These are phyloP conservation scores for Apteryx mantelli DNA, from an alignment of 2,113 vertebrate genomes.

Conservation along the genomic window DNA sequence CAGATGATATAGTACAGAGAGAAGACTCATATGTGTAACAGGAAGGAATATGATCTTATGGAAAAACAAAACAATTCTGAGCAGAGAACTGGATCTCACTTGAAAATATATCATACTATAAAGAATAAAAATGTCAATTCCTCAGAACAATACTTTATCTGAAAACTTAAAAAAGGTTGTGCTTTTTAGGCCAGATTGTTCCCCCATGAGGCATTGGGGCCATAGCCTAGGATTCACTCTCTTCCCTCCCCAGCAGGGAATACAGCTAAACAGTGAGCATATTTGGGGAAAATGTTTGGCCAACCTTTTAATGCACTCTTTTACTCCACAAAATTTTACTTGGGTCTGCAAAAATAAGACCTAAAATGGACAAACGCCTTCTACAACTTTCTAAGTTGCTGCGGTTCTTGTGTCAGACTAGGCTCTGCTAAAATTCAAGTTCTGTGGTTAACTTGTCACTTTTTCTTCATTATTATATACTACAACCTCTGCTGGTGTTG, in stretches of 20 bases:
- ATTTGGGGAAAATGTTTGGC: neutral
- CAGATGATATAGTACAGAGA: neutral
- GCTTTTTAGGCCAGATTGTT: neutral
- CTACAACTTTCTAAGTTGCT: neutral
- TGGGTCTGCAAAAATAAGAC: neutral
- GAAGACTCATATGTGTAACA: neutral
- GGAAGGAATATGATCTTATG: neutral
- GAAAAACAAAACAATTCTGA: too few relatives aligned
- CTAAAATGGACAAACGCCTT: neutral
- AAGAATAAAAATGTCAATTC: neutral
- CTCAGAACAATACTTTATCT: neutral
- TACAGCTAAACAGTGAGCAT: neutral
- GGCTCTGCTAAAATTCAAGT: neutral
- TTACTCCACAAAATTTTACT: neutral
- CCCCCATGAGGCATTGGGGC: rapidly evolving
- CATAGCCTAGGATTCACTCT: neutral
- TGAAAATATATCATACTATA: neutral
- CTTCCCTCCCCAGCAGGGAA: neutral
- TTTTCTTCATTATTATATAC: neutral
- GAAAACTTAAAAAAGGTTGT: neutral
- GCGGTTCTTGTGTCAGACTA: rapidly evolving
- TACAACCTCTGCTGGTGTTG: neutral
- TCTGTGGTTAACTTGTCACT: neutral
- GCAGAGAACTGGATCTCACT: neutral
- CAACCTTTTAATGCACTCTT: neutral